These are phyloP conservation scores for Typhlomys cinereus DNA, from an alignment of 2,113 vertebrate species.

Conservation along the genomic window DNA sequence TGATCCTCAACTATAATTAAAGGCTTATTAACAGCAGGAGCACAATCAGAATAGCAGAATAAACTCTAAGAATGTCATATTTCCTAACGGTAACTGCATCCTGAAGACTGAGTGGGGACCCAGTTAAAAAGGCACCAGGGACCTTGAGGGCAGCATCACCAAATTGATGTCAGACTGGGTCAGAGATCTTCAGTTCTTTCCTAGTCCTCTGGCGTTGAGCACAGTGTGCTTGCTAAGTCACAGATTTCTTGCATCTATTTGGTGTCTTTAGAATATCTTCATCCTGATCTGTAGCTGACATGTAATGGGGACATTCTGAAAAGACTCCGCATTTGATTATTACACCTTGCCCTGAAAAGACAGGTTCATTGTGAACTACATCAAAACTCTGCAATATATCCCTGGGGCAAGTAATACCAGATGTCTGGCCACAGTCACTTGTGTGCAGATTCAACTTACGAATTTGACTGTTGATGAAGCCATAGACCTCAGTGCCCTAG, in stretches of 20 bases:
- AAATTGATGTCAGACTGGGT: constrained; percentile 30
- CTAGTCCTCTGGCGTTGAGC: not conserved
- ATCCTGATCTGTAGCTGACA: constrained; percentile 3
- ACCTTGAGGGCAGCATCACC: not conserved
- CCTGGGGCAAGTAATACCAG: not conserved
- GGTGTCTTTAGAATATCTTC: not conserved
- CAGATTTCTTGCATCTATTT: not conserved
- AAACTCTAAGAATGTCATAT: not conserved
- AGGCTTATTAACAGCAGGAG: not conserved
- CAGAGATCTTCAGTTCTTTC: not conserved
- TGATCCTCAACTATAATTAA: not conserved
- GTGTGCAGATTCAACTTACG: not conserved
- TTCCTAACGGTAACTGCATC: not conserved
- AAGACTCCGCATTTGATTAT: not conserved
- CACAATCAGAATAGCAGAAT: not conserved
- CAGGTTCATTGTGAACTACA: not conserved
- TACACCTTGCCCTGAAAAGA: not conserved
- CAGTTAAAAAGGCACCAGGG: not conserved
- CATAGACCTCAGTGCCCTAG: constrained; percentile 38
- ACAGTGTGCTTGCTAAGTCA: not conserved
- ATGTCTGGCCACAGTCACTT: not conserved
- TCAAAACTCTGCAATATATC: not conserved
- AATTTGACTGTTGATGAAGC: constrained; percentile 17
- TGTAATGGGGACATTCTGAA: constrained; percentile 2
- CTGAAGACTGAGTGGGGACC: not conserved